Conservation (phyloP, 2,797 vertebrate genomes). For the Moxostoma hubbsi region DNA sequence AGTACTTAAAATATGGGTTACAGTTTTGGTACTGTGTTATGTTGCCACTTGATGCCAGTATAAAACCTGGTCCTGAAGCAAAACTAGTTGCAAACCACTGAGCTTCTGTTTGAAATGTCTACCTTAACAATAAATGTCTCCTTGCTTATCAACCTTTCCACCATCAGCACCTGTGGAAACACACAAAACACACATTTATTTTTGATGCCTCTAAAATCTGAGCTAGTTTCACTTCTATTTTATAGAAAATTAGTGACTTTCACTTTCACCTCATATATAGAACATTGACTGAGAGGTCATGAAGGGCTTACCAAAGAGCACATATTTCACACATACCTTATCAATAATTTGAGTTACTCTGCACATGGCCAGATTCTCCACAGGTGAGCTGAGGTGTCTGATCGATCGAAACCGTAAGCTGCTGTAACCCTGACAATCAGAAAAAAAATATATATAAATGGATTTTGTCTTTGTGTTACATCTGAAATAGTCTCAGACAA, state of each 20-base stretch:
- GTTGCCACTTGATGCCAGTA: too few relatives aligned
- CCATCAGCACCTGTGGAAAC: conserved; percentile 85
- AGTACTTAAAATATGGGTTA: too few relatives aligned
- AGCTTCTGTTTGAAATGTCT: conserved; percentile 55
- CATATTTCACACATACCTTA: conserved; percentile 82
- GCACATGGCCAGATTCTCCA: conserved; percentile 92
- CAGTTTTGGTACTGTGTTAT: too few relatives aligned
- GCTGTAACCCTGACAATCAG: conserved; percentile 89
- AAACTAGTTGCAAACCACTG: too few relatives aligned
- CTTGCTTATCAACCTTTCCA: conserved; percentile 88
- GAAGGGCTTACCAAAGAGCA: not conserved
- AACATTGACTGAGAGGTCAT: too few relatives aligned
- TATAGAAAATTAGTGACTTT: not conserved
- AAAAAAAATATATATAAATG: conserved; percentile 20
- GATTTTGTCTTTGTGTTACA: not conserved
- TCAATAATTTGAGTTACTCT: conserved; percentile 91
- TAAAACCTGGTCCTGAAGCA: too few relatives aligned
- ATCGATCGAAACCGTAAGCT: conserved; percentile 95
- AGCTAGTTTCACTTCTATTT: not conserved
- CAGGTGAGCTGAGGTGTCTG: conserved; percentile 90
- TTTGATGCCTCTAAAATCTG: not conserved
- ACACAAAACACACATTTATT: conserved; percentile 11
- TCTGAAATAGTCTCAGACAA: not conserved
- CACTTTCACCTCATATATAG: not conserved
- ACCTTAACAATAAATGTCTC: conserved; percentile 95